phyloP scores from a whole-genome alignment of 2,888 invertebrate genomes.

The Leptinotarsa rubiginosa region DNA sequence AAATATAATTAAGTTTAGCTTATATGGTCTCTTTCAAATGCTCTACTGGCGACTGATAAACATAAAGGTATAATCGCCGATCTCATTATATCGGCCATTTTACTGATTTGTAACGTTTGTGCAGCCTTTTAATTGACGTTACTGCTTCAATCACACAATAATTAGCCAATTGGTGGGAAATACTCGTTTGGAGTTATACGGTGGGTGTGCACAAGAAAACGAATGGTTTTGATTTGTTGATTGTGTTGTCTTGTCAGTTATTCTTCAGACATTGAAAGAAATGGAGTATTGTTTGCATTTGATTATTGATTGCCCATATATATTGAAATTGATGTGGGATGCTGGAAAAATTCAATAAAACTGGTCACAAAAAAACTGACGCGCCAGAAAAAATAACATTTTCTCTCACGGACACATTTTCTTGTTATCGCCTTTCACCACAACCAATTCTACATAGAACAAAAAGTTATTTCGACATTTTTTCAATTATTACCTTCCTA shows the following conservation, averaged over 20 bases:
- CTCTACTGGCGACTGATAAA: constrained; percentile 20
- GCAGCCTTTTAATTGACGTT: constrained; percentile 41
- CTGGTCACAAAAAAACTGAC: no score
- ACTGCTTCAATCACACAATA: background rate
- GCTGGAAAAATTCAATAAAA: no score
- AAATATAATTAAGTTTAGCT: background rate
- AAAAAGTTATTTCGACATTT: no score
- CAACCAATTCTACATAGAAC: no score
- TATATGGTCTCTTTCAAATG: background rate
- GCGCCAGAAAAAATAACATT: no score
- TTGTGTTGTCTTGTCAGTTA: background rate
- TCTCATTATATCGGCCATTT: constrained; percentile 35
- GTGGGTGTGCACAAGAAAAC: background rate
- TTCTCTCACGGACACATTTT: no score
- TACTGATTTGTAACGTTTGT: constrained; percentile 42
- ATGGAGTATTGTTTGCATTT: background rate
- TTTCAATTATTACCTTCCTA: no score
- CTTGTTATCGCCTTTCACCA: no score
- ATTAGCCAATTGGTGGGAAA: background rate
- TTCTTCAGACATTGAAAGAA: background rate
- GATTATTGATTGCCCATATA: background rate
- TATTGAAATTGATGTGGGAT: no score
- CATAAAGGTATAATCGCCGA: constrained; percentile 37
- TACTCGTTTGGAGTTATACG: background rate
- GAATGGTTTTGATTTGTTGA: background rate